Evolutionary conservation across 2,888 invertebrate species (phyloP).

Genomic region (Microctonus aethiopoides): DNA sequence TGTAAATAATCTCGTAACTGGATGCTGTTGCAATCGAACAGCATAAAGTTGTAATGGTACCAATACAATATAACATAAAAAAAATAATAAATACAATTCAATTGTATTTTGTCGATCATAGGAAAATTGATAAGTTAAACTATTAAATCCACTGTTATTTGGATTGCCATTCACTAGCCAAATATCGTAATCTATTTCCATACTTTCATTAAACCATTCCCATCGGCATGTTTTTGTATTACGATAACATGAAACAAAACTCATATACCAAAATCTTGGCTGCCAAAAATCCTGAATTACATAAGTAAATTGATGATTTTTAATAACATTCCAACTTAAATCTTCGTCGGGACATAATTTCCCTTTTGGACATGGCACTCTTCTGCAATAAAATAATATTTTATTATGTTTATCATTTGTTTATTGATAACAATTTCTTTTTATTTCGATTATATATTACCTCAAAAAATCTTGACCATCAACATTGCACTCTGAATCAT

Average conservation of each 20-base stretch:
- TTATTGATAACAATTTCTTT: background rate
- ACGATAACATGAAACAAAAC: slow-evolving; percentile 91
- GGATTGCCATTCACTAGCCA: slow-evolving; percentile 98
- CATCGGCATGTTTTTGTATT: slow-evolving; percentile 84
- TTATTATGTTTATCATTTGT: background rate
- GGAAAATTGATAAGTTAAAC: slow-evolving; percentile 94
- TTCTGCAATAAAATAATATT: slow-evolving; percentile 64
- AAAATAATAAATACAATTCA: slow-evolving; percentile 89
- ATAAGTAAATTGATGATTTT: slow-evolving; percentile 93
- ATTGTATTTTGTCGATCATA: slow-evolving; percentile 94
- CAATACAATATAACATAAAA: slow-evolving; percentile 86
- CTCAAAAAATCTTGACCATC: slow-evolving; percentile 80
- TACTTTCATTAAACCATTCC: slow-evolving; percentile 78
- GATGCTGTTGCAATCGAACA: slow-evolving; percentile 87
- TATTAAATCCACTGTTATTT: slow-evolving; percentile 85
- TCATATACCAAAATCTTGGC: slow-evolving; percentile 97
- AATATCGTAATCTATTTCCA: slow-evolving; percentile 83
- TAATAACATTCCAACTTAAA: slow-evolving; percentile 84
- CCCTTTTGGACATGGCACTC: slow-evolving; percentile 84
- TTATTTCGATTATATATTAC: slow-evolving; percentile 41
- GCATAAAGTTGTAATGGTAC: slow-evolving; percentile 93
- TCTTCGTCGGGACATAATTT: slow-evolving; percentile 89
- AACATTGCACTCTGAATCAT: slow-evolving; percentile 84
- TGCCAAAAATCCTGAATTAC: slow-evolving; percentile 89
- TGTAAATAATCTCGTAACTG: slow-evolving; percentile 90